Conservation (phyloP, 2,888 invertebrate species). For the Heteromurus nitidus region DNA sequence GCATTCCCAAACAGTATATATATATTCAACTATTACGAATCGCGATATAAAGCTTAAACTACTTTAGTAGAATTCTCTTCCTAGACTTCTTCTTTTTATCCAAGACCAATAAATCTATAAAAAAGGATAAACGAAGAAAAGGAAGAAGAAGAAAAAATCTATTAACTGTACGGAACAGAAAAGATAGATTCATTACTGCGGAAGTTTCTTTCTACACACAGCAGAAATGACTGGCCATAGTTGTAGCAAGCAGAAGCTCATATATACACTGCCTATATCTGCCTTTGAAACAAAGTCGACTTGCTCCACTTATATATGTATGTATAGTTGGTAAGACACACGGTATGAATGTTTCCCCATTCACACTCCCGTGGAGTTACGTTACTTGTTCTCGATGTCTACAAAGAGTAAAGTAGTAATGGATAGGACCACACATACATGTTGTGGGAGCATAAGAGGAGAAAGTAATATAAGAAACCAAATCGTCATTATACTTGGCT, state of each 20-base stretch:
- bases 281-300: conserved; percentile 24
- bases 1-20: too few species aligned
- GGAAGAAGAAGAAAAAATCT: conserved; percentile 31
- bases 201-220: conserved; percentile 50
- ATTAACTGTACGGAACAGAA: conserved; percentile 34
- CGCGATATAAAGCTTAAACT: too few species aligned
- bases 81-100: too few species aligned
- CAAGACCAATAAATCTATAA: conserved; percentile 59
- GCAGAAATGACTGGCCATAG: conserved; percentile 51
- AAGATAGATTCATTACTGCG: conserved; percentile 64
- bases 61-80: too few species aligned
- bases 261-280: conserved; percentile 20
- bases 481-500: conserved; percentile 33
- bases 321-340: not conserved
- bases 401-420: conserved; percentile 13
- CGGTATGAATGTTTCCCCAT: conserved; percentile 12
- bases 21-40: too few species aligned
- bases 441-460: conserved; percentile 3
- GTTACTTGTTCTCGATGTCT: too few species aligned
- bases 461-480: conserved; percentile 43
- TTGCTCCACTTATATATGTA: conserved; percentile 4
- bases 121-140: conserved; percentile 34
- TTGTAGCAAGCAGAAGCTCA: conserved; percentile 19
- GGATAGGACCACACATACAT: conserved; percentile 39
- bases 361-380: conserved; percentile 8